Percentiles rank a stretch among this genome's conserved stretches.
Conservation (phyloP, 37 sponge, comb jelly and placozoan genomes). For the Petrosia ficiformis region DNA sequence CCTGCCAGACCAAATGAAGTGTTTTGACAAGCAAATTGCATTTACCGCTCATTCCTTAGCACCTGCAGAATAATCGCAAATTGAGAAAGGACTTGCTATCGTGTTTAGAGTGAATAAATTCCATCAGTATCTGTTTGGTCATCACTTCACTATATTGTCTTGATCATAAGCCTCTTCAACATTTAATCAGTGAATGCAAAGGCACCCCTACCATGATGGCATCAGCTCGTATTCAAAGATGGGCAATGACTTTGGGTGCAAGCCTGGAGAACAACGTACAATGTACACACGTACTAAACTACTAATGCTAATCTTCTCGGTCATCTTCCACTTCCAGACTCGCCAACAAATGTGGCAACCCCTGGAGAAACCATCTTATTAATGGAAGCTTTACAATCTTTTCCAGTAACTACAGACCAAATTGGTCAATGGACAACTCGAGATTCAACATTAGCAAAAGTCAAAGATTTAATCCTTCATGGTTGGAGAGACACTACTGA, state of each 20-base stretch:
- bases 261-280: not conserved
- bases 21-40: too few species aligned
- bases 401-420: not conserved
- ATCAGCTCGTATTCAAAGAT: not conserved
- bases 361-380: not conserved
- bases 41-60: slow-evolving; percentile 60
- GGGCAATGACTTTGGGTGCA: not conserved
- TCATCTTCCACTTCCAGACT: not conserved
- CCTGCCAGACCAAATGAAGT: too few species aligned
- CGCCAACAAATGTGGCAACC: not conserved
- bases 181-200: not conserved
- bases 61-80: too few species aligned
- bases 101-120: not conserved
- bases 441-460: too few species aligned
- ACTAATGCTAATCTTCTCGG: not conserved
- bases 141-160: not conserved
- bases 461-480: not conserved
- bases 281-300: not conserved
- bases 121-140: not conserved
- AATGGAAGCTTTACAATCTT: not conserved
- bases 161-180: not conserved
- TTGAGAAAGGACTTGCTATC: not conserved
- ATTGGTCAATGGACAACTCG: not conserved
- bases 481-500: not conserved
- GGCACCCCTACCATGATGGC: not conserved